Conservation (phyloP, 2,797 vertebrate genomes). For the Synaphobranchus kaupii region DNA sequence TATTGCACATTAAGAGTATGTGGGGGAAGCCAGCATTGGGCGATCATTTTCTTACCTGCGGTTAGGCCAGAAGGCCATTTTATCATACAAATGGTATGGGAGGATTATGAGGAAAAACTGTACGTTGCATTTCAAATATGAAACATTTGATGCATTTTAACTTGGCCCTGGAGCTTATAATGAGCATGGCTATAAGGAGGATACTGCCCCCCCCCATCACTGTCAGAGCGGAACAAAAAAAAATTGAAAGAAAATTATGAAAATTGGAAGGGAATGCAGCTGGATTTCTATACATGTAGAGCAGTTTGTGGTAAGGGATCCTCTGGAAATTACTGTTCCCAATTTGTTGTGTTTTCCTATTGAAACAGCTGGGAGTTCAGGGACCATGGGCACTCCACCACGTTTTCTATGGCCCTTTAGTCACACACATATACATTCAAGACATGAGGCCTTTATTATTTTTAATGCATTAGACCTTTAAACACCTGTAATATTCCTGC, state of each 20-base stretch:
- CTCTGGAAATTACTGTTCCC: neutral
- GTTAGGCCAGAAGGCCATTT: too few species aligned
- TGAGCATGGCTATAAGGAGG: neutral
- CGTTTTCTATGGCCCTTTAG: neutral
- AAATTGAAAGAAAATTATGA: neutral
- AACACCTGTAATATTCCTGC: too few species aligned
- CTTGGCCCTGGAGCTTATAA: neutral
- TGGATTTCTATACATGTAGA: neutral
- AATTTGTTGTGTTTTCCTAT: neutral
- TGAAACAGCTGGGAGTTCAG: neutral
- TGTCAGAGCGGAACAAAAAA: neutral
- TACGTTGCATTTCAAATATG: neutral
- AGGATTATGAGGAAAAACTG: neutral
- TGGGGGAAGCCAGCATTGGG: too few species aligned
- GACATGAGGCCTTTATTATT: too few species aligned
- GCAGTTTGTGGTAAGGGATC: neutral
- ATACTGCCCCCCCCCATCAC: neutral
- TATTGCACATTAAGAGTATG: too few species aligned
- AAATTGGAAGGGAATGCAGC: neutral
- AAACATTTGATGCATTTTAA: neutral
- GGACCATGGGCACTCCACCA: neutral
- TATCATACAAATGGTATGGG: neutral
- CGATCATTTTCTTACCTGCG: too few species aligned
- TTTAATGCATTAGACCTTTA: too few species aligned
- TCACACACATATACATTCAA: neutral